These are phyloP conservation scores for Pseudococcus viburni DNA, from an alignment of 2,888 invertebrate genomes.

Conservation along the genomic window DNA sequence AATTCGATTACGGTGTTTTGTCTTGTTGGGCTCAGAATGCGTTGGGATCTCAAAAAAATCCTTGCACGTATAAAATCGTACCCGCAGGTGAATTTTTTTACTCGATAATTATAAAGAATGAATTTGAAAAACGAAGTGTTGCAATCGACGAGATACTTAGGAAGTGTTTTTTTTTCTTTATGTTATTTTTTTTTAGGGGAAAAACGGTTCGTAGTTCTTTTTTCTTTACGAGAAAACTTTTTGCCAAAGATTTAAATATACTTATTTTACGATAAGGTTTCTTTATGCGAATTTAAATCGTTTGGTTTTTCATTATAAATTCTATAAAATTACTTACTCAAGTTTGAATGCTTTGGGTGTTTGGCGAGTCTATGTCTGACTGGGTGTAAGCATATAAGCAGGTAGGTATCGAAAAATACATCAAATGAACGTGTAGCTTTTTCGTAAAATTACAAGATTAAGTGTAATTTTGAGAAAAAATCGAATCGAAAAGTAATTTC, in stretches of 20 bases:
- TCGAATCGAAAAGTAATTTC: too few species aligned
- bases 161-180: not conserved
- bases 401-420: too few species aligned
- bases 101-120: too few species aligned
- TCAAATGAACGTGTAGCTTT: too few species aligned
- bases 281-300: not conserved
- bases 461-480: too few species aligned
- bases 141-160: not conserved
- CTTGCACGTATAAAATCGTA: slow-evolving; percentile 81
- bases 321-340: not conserved
- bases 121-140: not conserved
- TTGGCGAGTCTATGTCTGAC: too few species aligned
- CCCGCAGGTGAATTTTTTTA: slow-evolving; percentile 76
- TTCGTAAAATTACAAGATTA: too few species aligned
- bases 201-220: not conserved
- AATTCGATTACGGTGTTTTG: slow-evolving; percentile 85
- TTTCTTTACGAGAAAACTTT: not conserved
- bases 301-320: not conserved
- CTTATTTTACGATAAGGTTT: not conserved
- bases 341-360: too few species aligned
- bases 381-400: too few species aligned
- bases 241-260: not conserved
- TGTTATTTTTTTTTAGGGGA: not conserved
- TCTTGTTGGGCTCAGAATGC: slow-evolving; percentile 83
- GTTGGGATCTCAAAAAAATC: slow-evolving; percentile 80